Conservation (phyloP, 2,113 vertebrate genomes). For the Numida meleagris region DNA sequence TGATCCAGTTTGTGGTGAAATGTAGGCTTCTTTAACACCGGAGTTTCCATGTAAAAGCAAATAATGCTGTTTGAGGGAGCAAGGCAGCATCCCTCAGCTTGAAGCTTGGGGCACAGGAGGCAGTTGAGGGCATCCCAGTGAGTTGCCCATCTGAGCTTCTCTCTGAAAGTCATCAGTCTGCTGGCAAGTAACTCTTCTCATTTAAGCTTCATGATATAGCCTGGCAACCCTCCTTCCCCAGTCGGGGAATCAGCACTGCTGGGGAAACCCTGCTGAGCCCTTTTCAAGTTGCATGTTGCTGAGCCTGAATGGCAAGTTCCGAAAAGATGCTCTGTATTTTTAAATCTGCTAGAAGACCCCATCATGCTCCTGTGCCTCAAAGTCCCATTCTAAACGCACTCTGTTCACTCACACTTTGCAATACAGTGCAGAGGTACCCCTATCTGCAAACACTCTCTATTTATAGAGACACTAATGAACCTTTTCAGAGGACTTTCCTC, state of each 20-base stretch:
- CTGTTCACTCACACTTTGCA: rapidly evolving
- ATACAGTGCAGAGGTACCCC: rapidly evolving
- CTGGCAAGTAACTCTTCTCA: neutral
- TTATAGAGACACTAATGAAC: neutral
- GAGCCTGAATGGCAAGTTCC: neutral
- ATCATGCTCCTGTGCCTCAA: neutral
- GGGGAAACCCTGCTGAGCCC: neutral
- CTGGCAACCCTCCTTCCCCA: neutral
- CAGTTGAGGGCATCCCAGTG: neutral
- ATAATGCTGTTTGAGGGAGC: neutral
- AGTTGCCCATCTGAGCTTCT: neutral
- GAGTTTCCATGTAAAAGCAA: neutral
- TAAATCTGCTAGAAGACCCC: neutral
- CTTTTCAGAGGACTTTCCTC: neutral
- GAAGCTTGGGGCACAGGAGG: neutral
- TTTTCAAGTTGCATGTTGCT: neutral
- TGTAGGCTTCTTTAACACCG: neutral
- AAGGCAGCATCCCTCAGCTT: neutral
- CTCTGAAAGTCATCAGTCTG: neutral
- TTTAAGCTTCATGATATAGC: neutral
- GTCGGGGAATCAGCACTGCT: neutral
- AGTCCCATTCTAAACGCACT: neutral
- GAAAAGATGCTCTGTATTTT: neutral
- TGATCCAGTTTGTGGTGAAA: neutral
- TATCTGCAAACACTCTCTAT: neutral